Percentiles rank a stretch among this genome's conserved stretches.
phyloP scores from a whole-genome alignment of 2,797 vertebrate genomes.

The Perdix hodgsoniae region DNA sequence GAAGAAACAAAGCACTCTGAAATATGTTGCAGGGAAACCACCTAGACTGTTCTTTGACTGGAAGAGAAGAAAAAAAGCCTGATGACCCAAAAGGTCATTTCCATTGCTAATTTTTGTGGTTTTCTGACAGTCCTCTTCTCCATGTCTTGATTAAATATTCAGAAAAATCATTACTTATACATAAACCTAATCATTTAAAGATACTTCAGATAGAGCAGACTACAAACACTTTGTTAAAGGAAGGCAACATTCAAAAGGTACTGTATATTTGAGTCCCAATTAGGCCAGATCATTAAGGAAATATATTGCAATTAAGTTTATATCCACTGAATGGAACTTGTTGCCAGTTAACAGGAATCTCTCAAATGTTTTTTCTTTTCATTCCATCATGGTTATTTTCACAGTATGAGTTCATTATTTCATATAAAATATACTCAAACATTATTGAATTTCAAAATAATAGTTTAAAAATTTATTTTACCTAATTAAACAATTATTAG shows the following conservation, averaged over 20 bases:
- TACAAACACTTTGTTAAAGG: slow-evolving; percentile 49
- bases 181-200: slow-evolving; percentile 54
- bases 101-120: not conserved
- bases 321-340: slow-evolving; percentile 62
- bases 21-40: not conserved
- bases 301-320: slow-evolving; percentile 75
- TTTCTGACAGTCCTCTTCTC: not conserved
- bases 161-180: slow-evolving; percentile 59
- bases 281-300: slow-evolving; percentile 73
- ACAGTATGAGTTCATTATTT: slow-evolving; percentile 69
- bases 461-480: slow-evolving; percentile 53
- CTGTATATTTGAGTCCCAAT: slow-evolving; percentile 51
- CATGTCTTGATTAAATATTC: slow-evolving; percentile 60
- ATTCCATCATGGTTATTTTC: slow-evolving; percentile 67
- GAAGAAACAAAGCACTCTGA: not conserved
- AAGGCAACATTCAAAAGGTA: slow-evolving; percentile 49
- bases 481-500: slow-evolving; percentile 68
- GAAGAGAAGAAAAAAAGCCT: not conserved
- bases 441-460: slow-evolving; percentile 56
- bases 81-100: not conserved
- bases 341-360: slow-evolving; percentile 73
- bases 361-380: slow-evolving; percentile 59
- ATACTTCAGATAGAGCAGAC: slow-evolving; percentile 42
- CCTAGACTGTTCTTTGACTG: not conserved
- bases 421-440: slow-evolving; percentile 60